phyloP scores from a whole-genome alignment of 2,113 vertebrate species.

The Grammomys surdaster region DNA sequence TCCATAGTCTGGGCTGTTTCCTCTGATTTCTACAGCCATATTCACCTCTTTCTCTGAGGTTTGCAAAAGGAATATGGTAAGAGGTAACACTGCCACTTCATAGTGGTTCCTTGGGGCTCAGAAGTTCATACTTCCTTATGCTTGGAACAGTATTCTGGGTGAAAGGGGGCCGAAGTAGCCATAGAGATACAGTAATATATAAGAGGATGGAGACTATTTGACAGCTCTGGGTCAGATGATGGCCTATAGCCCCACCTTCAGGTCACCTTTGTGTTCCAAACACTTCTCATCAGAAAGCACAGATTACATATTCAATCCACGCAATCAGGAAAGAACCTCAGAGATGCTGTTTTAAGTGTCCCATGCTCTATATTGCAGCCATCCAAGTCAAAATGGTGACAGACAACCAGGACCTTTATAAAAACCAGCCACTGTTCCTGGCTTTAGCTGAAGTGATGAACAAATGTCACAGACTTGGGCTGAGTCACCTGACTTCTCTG shows the following conservation, averaged over 20 bases:
- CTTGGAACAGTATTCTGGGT: not conserved
- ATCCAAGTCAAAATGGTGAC: not conserved
- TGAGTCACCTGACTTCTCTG: not conserved
- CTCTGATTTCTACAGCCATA: rapidly evolving
- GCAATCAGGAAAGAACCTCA: too few species aligned
- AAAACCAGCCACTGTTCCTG: too few species aligned
- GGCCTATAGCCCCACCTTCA: conserved; percentile 9
- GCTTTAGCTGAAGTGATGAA: not conserved
- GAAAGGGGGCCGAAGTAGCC: not conserved
- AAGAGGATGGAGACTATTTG: not conserved
- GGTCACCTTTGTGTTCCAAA: not conserved
- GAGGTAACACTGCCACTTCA: too few species aligned
- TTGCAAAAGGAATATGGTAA: not conserved
- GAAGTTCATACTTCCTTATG: not conserved
- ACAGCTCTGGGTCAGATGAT: not conserved
- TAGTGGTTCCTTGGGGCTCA: too few species aligned
- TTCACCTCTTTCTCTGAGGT: not conserved
- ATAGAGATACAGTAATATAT: not conserved
- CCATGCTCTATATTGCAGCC: not conserved
- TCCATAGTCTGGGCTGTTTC: not conserved
- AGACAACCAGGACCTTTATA: not conserved
- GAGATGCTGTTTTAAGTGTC: not conserved
- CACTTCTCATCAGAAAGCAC: not conserved
- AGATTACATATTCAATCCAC: too few species aligned
- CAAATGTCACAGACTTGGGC: not conserved